Evolutionary conservation across 1,140 invertebrate genomes (phyloP), one percentile per base, ranked within the genome.

Genomic region (Zaprionus lachaisei): DNA sequence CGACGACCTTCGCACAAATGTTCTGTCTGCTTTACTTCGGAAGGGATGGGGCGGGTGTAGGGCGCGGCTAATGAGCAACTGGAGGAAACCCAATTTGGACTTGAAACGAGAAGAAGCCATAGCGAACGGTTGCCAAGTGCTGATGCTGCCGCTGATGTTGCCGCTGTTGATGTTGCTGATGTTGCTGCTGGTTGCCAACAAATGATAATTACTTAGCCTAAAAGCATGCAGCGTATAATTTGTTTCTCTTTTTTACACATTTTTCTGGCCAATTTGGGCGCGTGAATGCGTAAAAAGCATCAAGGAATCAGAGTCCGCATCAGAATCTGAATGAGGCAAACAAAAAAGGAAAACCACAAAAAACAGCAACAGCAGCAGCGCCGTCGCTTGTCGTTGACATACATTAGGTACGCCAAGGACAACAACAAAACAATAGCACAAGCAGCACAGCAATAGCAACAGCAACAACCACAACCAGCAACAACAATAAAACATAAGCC

Each of bases 201-300:
- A 77, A 72, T 84, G 57, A 83, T 79, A 81, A 79, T 80, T 79
- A 81, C 79, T 81, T 76, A 76, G 68, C 37, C 74, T 79, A 79
- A 84, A 73, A 87, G 70, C 57, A 82, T 71, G 69, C 63, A 17
- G 70, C 74, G 77, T 67, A 72, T 79, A 63, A 64, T 83, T 63
- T 65, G 47, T 75, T 68, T 72, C 68, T 64, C 11, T 17, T 64
- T 85, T 51, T 41, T 72, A 26, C 72, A 76, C 65, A 68, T 77
- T 51, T 47, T 49, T 49, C 47, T 80, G 79, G 72, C 83, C 83
- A 86, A 87, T 80, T 74, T 80, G 72, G 67, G 69, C 83, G 83
- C 83, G 83, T 87, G 80, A 87, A 86, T 89, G 83, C 83, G 83
- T 86, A 89, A 89, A 86, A 87, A 87, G 80, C 56, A 54, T 37